A percentile compares a stretch with the other conserved stretches of the same genome.
phyloP scores from a whole-genome alignment of 2,888 invertebrate genomes.

The Drosophila kambysellisi region DNA sequence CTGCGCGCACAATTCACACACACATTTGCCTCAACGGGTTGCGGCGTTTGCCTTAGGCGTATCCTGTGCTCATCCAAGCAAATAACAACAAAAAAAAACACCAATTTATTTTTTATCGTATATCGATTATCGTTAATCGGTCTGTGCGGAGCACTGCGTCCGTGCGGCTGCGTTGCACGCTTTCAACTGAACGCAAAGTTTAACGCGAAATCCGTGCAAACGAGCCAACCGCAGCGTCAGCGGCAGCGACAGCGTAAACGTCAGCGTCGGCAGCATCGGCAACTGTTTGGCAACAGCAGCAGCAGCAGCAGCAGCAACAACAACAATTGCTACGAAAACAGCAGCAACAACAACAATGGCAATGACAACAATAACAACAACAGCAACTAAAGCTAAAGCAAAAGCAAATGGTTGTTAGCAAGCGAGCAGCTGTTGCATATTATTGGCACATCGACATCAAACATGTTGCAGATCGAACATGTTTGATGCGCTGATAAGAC shows the following conservation, averaged over 20 bases:
- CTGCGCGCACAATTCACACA: conserved; percentile 39
- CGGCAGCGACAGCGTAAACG: conserved; percentile 29
- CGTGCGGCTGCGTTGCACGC: conserved; percentile 78
- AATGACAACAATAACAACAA: conserved; percentile 25
- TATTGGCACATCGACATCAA: conserved; percentile 69
- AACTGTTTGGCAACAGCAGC: conserved; percentile 55
- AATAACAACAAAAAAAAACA: conserved; percentile 11
- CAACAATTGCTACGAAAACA: conserved; percentile 9
- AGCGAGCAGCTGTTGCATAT: conserved; percentile 62
- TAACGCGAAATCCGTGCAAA: conserved; percentile 71
- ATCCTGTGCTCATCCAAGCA: conserved; percentile 42
- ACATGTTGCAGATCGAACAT: conserved; percentile 61
- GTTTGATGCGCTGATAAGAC: conserved; percentile 69
- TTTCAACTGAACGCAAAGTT: conserved; percentile 74
- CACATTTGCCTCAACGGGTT: conserved; percentile 12
- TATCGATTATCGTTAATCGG: conserved; percentile 36
- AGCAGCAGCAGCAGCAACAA: neutral
- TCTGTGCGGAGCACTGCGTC: conserved; percentile 63
- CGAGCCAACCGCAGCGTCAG: conserved; percentile 36
- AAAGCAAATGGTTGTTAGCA: conserved; percentile 28
- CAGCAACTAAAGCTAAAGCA: conserved; percentile 22
- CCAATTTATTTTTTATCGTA: conserved; percentile 10
- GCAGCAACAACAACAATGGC: conserved; percentile 1
- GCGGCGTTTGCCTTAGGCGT: conserved; percentile 20
- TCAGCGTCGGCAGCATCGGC: conserved; percentile 40